Base-by-base conservation (phyloP, 2,888 invertebrate species). In the Spialia ferax region DNA sequence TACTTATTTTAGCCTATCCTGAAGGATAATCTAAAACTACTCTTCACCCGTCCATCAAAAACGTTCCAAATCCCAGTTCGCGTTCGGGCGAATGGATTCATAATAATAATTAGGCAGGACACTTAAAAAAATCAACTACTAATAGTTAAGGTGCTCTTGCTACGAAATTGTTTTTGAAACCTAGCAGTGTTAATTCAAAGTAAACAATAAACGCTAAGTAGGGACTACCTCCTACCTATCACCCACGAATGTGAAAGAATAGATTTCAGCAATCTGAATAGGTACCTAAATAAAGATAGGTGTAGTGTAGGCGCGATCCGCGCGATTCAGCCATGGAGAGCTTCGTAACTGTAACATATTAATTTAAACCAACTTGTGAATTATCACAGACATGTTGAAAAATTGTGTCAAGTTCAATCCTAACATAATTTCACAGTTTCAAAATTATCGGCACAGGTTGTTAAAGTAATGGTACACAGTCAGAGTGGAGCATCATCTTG, bases 331-430 rank as follows among this genome's bases (percentile, higher is more conserved):
- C 32, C 8, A 32, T 32, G 7, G 32, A 32, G 11, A 11, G 10
- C 10, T 32, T 1, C 11, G 6, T 32, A 32, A 35, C 15, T 15
- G 15, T 8, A 54, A n/a, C 26, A 55, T 15, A 11, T 35, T 11
- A 18, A 45, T 20, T 20, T 50, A 22, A 22, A 32, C 29, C n/a
- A 6, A 32, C n/a, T 32, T 32, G 45, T 56, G 11, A 54, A 35
- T 15, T 57, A 48, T 57, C 48, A 57, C 45, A 55, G 42, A 18
- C 32, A 10, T 11, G 2, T 42, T 20, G 10, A 35, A n/a, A 52
- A 66, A 66, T 42, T 13, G 15, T 60, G 60, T n/a, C 66, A 66
- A 66, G 66, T 54, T 60, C 66, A 54, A 57, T 56, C 22, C 15
- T 56, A 56, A 57, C 35, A 15, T 35, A 22, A 57, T 64, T 63